These are phyloP conservation scores for Ailurus styani DNA, from an alignment of 2,113 vertebrate species.

Conservation along the genomic window DNA sequence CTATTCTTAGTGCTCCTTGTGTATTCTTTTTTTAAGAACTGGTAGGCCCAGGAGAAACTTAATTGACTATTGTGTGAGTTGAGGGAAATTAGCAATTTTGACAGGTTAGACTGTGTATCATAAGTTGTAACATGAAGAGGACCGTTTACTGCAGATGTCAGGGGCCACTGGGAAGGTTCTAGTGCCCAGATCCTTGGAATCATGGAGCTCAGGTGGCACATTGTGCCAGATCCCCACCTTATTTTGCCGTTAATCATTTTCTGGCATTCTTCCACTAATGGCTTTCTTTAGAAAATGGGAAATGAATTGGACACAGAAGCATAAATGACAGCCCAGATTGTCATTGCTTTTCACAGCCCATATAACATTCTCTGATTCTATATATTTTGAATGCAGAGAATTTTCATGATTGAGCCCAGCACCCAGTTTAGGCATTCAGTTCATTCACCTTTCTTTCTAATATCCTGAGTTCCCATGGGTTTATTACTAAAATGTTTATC, in stretches of 20 bases:
- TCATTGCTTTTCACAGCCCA: slow-evolving; percentile 35
- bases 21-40: neutral
- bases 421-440: neutral
- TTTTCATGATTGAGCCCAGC: neutral
- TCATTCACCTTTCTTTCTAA: neutral
- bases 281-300: slow-evolving; percentile 54
- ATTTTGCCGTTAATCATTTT: slow-evolving; percentile 40
- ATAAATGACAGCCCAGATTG: slow-evolving; percentile 35
- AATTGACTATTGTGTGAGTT: neutral
- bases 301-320: slow-evolving; percentile 44
- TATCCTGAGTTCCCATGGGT: neutral
- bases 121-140: neutral
- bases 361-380: neutral
- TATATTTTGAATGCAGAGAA: neutral
- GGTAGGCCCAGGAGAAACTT: neutral
- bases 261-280: slow-evolving; percentile 44
- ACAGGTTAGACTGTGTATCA: neutral
- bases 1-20: neutral
- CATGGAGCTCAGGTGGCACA: neutral
- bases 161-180: neutral
- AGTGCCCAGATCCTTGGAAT: neutral
- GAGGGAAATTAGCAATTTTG: neutral
- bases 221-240: slow-evolving; percentile 10
- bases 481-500: slow-evolving; percentile 20
- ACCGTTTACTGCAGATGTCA: neutral